These are phyloP conservation scores for Bombus sibiricus DNA, from an alignment of 1,140 invertebrate genomes.

Conservation along the genomic window DNA sequence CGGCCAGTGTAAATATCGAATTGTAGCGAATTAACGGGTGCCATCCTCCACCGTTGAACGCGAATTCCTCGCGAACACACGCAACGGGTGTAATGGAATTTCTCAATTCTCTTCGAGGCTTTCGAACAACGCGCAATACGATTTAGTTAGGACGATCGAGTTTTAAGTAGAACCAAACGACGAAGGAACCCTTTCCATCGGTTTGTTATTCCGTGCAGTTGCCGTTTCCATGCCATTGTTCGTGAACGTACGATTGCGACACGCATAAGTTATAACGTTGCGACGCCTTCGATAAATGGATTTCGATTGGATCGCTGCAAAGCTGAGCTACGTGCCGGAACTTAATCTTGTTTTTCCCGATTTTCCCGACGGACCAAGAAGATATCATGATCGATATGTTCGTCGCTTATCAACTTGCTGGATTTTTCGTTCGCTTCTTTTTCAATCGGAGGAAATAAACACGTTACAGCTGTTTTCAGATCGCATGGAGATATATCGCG, in stretches of 20 bases:
- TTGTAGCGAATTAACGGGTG: background rate
- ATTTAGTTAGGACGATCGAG: too few species aligned
- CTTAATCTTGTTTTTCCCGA: slow-evolving; percentile 43
- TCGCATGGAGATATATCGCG: background rate
- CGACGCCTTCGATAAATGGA: slow-evolving; percentile 46
- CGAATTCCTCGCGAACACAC: background rate
- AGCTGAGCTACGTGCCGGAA: slow-evolving; percentile 54
- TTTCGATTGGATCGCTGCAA: slow-evolving; percentile 21
- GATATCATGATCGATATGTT: background rate
- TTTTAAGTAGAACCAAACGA: background rate
- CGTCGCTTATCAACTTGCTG: rapidly evolving
- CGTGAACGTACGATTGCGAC: slow-evolving; percentile 45
- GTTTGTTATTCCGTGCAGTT: slow-evolving; percentile 53
- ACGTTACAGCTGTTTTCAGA: background rate
- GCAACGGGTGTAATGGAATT: too few species aligned
- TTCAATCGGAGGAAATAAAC: background rate
- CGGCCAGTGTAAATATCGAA: background rate
- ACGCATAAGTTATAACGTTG: slow-evolving; percentile 58
- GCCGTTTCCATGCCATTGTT: slow-evolving; percentile 33
- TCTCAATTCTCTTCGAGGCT: background rate
- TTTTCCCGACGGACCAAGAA: background rate
- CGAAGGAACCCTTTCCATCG: background rate
- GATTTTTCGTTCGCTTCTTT: background rate
- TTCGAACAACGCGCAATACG: too few species aligned
- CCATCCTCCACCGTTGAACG: background rate